Evolutionary conservation across 2,888 invertebrate genomes (phyloP).

Genomic region (Gymnoscelis rufifasciata): DNA sequence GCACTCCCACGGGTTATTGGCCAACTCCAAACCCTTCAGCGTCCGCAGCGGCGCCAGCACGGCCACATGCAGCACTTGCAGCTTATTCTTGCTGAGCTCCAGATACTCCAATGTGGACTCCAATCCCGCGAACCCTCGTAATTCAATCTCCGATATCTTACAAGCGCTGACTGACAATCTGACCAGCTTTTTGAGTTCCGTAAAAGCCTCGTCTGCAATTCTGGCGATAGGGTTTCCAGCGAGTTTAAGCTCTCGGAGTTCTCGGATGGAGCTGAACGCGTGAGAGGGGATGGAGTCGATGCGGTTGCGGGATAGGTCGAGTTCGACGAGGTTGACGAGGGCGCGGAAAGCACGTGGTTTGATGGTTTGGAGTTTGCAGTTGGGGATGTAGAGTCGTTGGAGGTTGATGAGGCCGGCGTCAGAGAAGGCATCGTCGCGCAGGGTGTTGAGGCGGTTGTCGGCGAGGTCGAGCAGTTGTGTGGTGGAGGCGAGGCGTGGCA

Average conservation of each 20-base stretch:
- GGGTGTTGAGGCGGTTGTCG: conserved; percentile 82
- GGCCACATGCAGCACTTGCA: conserved; percentile 82
- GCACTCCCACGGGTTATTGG: conserved; percentile 91
- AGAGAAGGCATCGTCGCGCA: conserved; percentile 86
- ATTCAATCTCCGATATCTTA: conserved; percentile 83
- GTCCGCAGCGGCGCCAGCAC: conserved; percentile 83
- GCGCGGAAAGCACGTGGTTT: conserved; percentile 87
- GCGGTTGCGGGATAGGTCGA: conserved; percentile 87
- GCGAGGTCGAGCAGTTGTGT: conserved; percentile 89
- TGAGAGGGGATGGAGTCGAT: conserved; percentile 84
- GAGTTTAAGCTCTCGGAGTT: conserved; percentile 85
- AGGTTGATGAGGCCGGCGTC: conserved; percentile 87
- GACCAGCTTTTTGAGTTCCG: conserved; percentile 82
- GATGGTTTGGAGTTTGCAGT: conserved; percentile 83
- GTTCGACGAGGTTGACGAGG: conserved; percentile 88
- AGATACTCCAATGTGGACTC: conserved; percentile 86
- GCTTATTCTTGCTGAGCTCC: conserved; percentile 86
- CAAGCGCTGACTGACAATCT: conserved; percentile 87
- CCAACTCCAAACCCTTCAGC: conserved; percentile 86
- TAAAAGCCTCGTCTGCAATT: conserved; percentile 84
- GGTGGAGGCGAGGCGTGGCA: conserved; percentile 86
- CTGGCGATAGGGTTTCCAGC: conserved; percentile 86
- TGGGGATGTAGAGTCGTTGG: conserved; percentile 87
- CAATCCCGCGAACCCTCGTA: conserved; percentile 85
- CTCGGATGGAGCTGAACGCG: conserved; percentile 84